Percentiles rank a stretch among this genome's conserved stretches.
Evolutionary conservation across 2,113 vertebrate species (phyloP).

Genomic region (Oreochromis spilurus): DNA sequence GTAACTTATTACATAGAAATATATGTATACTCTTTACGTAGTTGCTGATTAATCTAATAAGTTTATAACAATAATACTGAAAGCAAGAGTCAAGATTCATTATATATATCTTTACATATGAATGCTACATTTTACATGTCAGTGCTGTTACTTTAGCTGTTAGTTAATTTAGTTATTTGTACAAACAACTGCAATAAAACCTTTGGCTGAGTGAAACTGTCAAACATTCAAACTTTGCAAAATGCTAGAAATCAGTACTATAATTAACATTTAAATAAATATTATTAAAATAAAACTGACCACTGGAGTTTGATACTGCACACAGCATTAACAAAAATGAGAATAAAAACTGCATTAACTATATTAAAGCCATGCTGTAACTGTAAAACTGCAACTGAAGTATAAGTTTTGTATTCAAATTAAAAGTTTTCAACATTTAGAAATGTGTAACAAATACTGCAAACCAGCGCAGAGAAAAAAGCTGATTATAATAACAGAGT

Average conservation of each 20-base stretch:
- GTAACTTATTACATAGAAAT: not conserved
- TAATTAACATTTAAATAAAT: not conserved
- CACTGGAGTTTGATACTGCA: not conserved
- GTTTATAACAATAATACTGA: not conserved
- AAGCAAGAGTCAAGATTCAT: not conserved
- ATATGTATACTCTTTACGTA: not conserved
- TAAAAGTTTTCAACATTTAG: not conserved
- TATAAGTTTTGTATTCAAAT: not conserved
- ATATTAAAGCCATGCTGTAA: not conserved
- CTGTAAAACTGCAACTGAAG: not conserved
- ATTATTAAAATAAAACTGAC: not conserved
- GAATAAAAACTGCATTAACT: not conserved
- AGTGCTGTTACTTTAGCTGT: not conserved
- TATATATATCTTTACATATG: not conserved
- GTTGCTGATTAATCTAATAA: not conserved
- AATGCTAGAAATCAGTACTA: not conserved
- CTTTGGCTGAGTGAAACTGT: not conserved
- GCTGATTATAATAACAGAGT: not conserved
- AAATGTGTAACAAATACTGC: not conserved
- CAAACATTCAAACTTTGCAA: not conserved
- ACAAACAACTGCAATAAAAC: not conserved
- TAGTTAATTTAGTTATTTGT: not conserved
- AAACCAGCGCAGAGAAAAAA: not conserved
- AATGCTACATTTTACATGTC: not conserved
- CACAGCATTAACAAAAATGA: not conserved